Evolutionary conservation across 2,113 vertebrate species (phyloP).

Genomic region (Eretmodus cyanostictus): DNA sequence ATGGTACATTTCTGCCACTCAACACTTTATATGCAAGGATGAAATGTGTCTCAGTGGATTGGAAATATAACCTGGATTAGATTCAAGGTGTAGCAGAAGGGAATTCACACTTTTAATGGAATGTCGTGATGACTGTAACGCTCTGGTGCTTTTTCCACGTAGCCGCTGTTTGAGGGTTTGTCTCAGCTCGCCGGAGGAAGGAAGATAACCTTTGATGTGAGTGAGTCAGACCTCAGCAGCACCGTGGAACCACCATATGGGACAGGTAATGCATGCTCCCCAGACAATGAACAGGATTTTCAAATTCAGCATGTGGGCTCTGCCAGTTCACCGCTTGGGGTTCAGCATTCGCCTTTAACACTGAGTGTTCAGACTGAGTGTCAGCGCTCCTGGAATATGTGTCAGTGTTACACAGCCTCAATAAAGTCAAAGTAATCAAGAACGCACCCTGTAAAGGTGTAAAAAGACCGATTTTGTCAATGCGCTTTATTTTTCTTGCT

Average conservation of each 20-base stretch:
- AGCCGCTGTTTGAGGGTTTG: slow-evolving; percentile 77
- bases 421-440: not conserved
- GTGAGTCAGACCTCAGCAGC: slow-evolving; percentile 75
- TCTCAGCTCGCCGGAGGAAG: slow-evolving; percentile 47
- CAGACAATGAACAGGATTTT: not conserved
- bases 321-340: not conserved
- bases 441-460: not conserved
- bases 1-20: not conserved
- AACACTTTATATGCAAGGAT: not conserved
- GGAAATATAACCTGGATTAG: accelerated
- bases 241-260: slow-evolving; percentile 20
- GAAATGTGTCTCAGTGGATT: not conserved
- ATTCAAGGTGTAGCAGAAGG: not conserved
- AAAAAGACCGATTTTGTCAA: not conserved
- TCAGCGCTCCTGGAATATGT: not conserved
- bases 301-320: not conserved
- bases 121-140: not conserved
- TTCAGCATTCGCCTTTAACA: not conserved
- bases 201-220: slow-evolving; percentile 89
- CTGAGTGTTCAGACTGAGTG: not conserved
- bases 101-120: not conserved
- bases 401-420: not conserved
- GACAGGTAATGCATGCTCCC: not conserved
- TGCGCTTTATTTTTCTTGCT: not conserved
- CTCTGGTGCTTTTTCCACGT: not conserved